Evolutionary conservation across 2,797 vertebrate genomes (phyloP).

Genomic region (Echiichthys vipera): DNA sequence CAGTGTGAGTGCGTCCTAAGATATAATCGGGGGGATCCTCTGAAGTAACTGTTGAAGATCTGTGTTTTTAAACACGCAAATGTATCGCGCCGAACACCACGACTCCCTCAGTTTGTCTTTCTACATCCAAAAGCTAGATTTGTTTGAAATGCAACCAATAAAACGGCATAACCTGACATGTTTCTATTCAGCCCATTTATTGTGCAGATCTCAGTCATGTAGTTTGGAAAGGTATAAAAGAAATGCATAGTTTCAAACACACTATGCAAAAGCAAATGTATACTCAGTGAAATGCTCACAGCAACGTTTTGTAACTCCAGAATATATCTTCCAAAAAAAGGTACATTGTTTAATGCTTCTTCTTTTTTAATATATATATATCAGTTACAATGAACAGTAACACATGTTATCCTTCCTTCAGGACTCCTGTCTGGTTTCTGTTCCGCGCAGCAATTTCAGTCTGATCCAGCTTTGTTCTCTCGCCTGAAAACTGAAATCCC

Average conservation of each 20-base stretch:
- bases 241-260: slow-evolving; percentile 67
- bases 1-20: too few species aligned
- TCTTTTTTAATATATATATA: slow-evolving; percentile 19
- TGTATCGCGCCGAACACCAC: too few species aligned
- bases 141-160: background rate
- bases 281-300: slow-evolving; percentile 39
- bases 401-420: slow-evolving; percentile 26
- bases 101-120: background rate
- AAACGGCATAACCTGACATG: background rate
- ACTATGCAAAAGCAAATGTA: slow-evolving; percentile 63
- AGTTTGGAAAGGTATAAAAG: slow-evolving; percentile 77
- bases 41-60: too few species aligned
- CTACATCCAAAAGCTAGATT: background rate
- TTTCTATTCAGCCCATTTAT: slow-evolving; percentile 64
- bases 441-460: slow-evolving; percentile 23
- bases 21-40: too few species aligned
- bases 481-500: slow-evolving; percentile 31
- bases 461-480: slow-evolving; percentile 11
- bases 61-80: too few species aligned
- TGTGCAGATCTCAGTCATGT: slow-evolving; percentile 68
- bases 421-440: slow-evolving; percentile 21
- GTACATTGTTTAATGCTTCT: slow-evolving; percentile 11
- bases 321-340: slow-evolving; percentile 62
- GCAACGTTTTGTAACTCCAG: slow-evolving; percentile 44
- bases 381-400: slow-evolving; percentile 38